Percentiles rank a stretch among this genome's conserved stretches.
phyloP scores from a whole-genome alignment of 2,888 invertebrate species.

The Eupeodes luniger region DNA sequence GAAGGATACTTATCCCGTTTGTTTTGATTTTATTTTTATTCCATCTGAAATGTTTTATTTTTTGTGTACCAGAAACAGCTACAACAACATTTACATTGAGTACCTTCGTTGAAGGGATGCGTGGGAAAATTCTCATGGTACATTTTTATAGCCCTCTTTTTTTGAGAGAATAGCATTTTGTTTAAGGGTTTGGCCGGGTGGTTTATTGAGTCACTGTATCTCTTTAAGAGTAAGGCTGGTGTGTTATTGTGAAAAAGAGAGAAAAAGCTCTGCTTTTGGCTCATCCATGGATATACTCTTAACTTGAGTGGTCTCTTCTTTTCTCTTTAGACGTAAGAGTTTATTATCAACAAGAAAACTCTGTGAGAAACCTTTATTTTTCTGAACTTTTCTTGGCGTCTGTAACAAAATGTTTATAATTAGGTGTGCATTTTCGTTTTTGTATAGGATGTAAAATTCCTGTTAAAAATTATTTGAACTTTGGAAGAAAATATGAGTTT shows the following conservation, averaged over 20 bases:
- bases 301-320: not conserved
- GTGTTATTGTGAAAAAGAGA: not conserved
- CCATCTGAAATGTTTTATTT: slow-evolving; percentile 29
- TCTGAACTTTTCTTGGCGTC: not conserved
- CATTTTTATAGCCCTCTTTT: slow-evolving; percentile 16
- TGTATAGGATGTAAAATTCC: too few relatives aligned
- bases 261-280: not conserved
- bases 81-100: slow-evolving; percentile 15
- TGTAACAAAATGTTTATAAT: not conserved
- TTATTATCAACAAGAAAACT: not conserved
- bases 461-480: too few relatives aligned
- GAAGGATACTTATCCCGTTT: slow-evolving; percentile 64
- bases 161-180: slow-evolving; percentile 1
- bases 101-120: slow-evolving; percentile 38
- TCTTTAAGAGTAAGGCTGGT: not conserved
- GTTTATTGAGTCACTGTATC: slow-evolving; percentile 10
- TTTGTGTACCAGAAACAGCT: slow-evolving; percentile 14
- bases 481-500: too few relatives aligned
- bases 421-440: too few relatives aligned
- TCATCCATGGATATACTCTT: not conserved
- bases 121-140: slow-evolving; percentile 44
- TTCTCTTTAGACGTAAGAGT: not conserved
- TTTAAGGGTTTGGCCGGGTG: not conserved
- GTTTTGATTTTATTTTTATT: slow-evolving; percentile 43
- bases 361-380: not conserved